A percentile compares a stretch with the other conserved stretches of the same genome.
Evolutionary conservation across 2,113 vertebrate genomes (phyloP).

Genomic region (Prionailurus viverrinus): DNA sequence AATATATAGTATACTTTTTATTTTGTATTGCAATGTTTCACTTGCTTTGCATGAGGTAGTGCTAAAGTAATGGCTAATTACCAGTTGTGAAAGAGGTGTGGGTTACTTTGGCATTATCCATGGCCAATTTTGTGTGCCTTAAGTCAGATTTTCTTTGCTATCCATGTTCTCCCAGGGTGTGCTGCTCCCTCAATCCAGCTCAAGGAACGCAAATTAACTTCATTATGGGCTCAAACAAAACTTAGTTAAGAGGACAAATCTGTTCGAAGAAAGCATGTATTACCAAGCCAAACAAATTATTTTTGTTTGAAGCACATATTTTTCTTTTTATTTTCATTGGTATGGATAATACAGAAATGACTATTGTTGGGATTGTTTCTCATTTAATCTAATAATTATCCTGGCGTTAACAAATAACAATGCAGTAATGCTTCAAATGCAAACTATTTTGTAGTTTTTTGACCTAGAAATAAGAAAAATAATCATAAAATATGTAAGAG

Average conservation of each 20-base stretch:
- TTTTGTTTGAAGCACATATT: not conserved
- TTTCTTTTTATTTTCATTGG: not conserved
- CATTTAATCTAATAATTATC: not conserved
- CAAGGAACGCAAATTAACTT: not conserved
- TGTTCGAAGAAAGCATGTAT: not conserved
- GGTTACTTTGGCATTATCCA: not conserved
- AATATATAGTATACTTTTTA: not conserved
- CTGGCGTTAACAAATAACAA: not conserved
- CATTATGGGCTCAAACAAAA: not conserved
- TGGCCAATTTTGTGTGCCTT: not conserved
- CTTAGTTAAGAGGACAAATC: not conserved
- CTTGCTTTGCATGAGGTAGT: not conserved
- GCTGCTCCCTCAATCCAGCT: not conserved
- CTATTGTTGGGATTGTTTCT: not conserved
- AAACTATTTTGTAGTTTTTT: not conserved
- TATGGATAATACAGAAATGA: not conserved
- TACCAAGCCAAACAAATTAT: not conserved
- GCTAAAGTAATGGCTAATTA: not conserved
- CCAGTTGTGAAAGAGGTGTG: not conserved
- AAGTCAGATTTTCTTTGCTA: constrained; percentile 4
- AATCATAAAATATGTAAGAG: not conserved
- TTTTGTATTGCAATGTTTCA: not conserved
- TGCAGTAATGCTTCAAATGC: not conserved
- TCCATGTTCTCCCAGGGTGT: not conserved
- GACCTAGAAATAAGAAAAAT: not conserved